Evolutionary conservation across 2,113 vertebrate species (phyloP).

Genomic region (Cygnus atratus): DNA sequence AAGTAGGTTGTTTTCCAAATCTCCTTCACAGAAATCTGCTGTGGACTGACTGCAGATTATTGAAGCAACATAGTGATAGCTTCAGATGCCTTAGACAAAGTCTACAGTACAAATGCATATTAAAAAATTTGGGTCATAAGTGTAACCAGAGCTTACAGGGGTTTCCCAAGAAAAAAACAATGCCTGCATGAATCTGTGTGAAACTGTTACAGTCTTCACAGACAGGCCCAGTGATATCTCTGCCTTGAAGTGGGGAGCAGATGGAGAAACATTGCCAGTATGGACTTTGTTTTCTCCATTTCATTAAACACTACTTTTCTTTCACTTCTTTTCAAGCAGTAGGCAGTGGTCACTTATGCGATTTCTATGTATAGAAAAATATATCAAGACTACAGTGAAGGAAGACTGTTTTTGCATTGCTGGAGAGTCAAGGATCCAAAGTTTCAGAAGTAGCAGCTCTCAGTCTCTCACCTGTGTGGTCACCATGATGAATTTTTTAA

Average conservation of each 20-base stretch:
- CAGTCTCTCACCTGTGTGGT: not conserved
- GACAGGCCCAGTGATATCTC: not conserved
- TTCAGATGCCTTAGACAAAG: conserved; percentile 9
- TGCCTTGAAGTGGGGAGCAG: not conserved
- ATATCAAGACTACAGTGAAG: rapidly evolving
- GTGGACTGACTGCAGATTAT: not conserved
- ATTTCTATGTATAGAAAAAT: not conserved
- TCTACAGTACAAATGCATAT: not conserved
- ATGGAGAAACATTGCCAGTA: not conserved
- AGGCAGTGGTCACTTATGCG: not conserved
- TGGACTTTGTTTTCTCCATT: not conserved
- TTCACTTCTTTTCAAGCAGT: not conserved
- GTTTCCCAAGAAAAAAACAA: not conserved
- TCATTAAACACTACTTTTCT: not conserved
- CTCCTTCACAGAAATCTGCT: not conserved
- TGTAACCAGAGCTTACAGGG: not conserved
- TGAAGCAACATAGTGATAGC: not conserved
- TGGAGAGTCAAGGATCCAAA: not conserved
- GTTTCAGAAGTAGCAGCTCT: not conserved
- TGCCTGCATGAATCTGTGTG: not conserved
- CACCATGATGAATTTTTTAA: not conserved
- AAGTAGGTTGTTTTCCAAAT: conserved; percentile 18
- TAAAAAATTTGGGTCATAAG: conserved; percentile 11
- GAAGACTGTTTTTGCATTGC: rapidly evolving
- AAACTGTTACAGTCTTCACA: not conserved